Conservation (phyloP, 2,113 vertebrate genomes). For the Podocnemis expansa region DNA sequence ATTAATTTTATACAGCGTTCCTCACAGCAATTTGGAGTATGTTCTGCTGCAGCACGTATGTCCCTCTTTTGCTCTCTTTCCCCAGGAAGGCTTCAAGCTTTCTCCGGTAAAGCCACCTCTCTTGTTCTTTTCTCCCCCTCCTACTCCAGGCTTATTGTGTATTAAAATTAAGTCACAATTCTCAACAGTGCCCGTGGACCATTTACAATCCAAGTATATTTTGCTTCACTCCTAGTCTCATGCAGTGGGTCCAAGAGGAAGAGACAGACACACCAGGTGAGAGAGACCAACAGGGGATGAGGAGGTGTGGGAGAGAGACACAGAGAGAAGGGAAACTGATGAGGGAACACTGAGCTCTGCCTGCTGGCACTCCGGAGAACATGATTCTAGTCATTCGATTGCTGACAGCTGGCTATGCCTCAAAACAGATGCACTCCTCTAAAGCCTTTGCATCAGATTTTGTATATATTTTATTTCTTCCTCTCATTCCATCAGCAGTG, state of each 20-base stretch:
- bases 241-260: background rate
- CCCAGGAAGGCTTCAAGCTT: background rate
- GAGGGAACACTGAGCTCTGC: background rate
- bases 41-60: background rate
- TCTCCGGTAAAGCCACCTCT: background rate
- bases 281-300: background rate
- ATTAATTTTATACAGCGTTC: background rate
- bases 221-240: background rate
- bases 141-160: background rate
- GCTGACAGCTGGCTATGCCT: background rate
- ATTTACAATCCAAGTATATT: too few relatives aligned
- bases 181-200: background rate
- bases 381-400: background rate
- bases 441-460: background rate
- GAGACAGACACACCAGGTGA: background rate
- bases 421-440: background rate
- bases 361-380: background rate
- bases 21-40: background rate
- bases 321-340: background rate
- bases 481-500: background rate
- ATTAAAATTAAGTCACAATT: background rate
- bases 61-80: background rate
- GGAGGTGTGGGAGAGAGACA: too few relatives aligned
- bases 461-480: background rate
- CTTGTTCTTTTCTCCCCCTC: background rate